Evolutionary conservation across 1,140 invertebrate species (phyloP).

Genomic region (Psix sp.): DNA sequence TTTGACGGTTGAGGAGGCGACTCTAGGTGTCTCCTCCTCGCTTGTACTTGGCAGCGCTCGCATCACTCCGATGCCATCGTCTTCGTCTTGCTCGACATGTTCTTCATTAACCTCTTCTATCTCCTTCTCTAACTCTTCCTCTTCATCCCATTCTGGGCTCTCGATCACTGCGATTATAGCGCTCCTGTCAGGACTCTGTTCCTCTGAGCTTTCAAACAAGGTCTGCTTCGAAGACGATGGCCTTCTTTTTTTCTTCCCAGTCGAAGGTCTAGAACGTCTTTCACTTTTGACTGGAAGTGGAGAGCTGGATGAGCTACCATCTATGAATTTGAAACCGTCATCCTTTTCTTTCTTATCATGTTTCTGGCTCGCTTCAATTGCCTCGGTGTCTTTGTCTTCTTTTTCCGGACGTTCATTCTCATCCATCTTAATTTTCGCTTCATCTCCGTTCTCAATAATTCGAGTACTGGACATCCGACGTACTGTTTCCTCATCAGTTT

Average conservation of each 20-base stretch:
- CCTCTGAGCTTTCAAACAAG: slow-evolving; percentile 69
- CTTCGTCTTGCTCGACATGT: slow-evolving; percentile 66
- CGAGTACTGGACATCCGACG: slow-evolving; percentile 24
- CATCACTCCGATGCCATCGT: slow-evolving; percentile 67
- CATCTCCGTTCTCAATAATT: slow-evolving; percentile 7
- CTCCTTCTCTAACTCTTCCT: slow-evolving; percentile 70
- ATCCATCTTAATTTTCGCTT: slow-evolving; percentile 18
- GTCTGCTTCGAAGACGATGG: slow-evolving; percentile 51
- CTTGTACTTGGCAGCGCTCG: slow-evolving; percentile 72
- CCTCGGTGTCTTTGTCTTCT: neutral
- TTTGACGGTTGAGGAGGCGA: slow-evolving; percentile 35
- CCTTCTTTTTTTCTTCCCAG: slow-evolving; percentile 59
- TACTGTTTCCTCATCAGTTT: slow-evolving; percentile 32
- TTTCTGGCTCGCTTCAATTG: neutral
- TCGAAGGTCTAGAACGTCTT: slow-evolving; percentile 65
- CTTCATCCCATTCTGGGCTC: slow-evolving; percentile 73
- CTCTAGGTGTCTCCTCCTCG: slow-evolving; percentile 68
- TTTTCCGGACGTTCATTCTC: slow-evolving; percentile 10
- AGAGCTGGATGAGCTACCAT: slow-evolving; percentile 69
- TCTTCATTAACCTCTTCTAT: slow-evolving; percentile 62
- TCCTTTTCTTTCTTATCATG: neutral
- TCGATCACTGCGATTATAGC: slow-evolving; percentile 75
- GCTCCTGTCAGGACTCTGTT: slow-evolving; percentile 69
- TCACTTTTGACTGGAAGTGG: slow-evolving; percentile 55
- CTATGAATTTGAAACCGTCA: slow-evolving; percentile 61